Base-by-base conservation (phyloP, 2,113 vertebrate species). In the Rhinopithecus roxellana region DNA sequence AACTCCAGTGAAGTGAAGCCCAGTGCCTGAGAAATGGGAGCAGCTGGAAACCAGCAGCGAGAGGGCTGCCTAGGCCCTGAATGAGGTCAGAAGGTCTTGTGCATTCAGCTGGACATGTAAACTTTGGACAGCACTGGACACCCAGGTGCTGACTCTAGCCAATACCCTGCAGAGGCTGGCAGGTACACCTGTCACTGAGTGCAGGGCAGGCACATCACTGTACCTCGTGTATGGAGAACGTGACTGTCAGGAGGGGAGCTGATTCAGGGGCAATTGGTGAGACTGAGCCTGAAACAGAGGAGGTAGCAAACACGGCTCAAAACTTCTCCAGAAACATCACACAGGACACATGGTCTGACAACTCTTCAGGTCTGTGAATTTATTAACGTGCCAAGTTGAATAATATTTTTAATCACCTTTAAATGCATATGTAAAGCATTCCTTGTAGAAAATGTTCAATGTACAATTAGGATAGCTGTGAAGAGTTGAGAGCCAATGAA, bases 231-330 rank as follows among this genome's bases (percentile, higher is more conserved):
- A 64, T 13, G 61, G 61, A 64, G 27, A 30, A 64, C 6, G 2
- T 64, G 61, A 64, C 61, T 6, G 2, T 30, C 61, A 64, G 61
- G 27, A 64, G 27, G 30, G 61, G 27, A 64, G 61, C 61, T 11
- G 1, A 0, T 8, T 30, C 22, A 8, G 3, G 25, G 8, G 86
- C 52, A 32, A 16, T 8, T 2, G 9, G 2, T 0, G n/a, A 20
- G 25, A 48, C 35, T 11, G 5, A 16, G 35, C 8, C 17, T 20
- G 45, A 17, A 16, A 43, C 6, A 18, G 45, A 45, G 70, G 25
- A 23, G 30, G 22, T 2, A 22, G 40, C 12, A 3, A 57, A 11
- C 1, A 23, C 8, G 14, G 32, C 38, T 48, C 18, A 69, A 2
- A 57, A 48, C 57, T 18, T 52, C 2, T 8, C 18, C 1, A 23